Evolutionary conservation across 2,797 vertebrate genomes (phyloP).

Genomic region (Tokudaia muenninki): DNA sequence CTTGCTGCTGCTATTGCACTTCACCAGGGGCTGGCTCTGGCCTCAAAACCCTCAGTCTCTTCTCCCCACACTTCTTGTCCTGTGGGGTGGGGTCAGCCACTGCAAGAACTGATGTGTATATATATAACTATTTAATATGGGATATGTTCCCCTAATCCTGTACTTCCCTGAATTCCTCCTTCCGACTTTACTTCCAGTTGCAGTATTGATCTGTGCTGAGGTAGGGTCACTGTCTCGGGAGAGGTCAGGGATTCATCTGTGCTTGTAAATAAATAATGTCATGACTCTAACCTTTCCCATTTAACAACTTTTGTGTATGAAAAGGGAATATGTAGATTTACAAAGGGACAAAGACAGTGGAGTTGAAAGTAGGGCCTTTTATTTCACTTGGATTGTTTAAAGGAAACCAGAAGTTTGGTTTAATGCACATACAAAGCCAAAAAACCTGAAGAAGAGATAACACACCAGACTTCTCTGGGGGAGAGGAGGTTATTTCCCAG

Average conservation of each 20-base stretch:
- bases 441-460: neutral
- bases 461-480: neutral
- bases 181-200: conserved; percentile 54
- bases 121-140: conserved; percentile 85
- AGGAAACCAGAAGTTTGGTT: conserved; percentile 45
- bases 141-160: conserved; percentile 69
- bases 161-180: conserved; percentile 60
- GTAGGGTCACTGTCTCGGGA: conserved; percentile 70
- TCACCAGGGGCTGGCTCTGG: conserved; percentile 75
- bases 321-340: neutral
- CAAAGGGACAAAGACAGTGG: conserved; percentile 56
- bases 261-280: conserved; percentile 85
- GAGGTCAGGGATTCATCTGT: conserved; percentile 75
- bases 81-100: conserved; percentile 80
- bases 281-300: conserved; percentile 69
- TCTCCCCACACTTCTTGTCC: conserved; percentile 71
- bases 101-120: conserved; percentile 80
- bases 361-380: conserved; percentile 75
- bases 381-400: conserved; percentile 69
- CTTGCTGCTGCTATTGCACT: conserved; percentile 86
- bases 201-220: conserved; percentile 64
- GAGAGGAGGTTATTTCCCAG: neutral
- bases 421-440: neutral
- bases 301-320: conserved; percentile 67
- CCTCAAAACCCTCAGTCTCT: conserved; percentile 67